Conservation (phyloP, 1,140 invertebrate genomes). For the Drosophila ogumai region DNA sequence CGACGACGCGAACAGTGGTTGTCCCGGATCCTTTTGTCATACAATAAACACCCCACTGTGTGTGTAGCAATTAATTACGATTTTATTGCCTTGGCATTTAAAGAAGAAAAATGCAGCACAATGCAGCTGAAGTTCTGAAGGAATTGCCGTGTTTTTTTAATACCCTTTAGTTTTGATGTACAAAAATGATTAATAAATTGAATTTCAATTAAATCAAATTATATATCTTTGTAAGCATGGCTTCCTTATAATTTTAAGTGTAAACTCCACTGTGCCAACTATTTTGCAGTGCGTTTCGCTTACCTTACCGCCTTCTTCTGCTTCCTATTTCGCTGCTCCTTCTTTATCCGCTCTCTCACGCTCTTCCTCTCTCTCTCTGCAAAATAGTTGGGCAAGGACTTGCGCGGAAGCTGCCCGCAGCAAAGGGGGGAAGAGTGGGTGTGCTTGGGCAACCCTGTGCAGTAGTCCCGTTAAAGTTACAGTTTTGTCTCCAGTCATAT, state of each 20-base stretch:
- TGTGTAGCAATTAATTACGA: constrained; percentile 11
- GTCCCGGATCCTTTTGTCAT: constrained; percentile 7
- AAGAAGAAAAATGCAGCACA: background rate
- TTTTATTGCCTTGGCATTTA: constrained; percentile 6
- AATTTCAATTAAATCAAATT: background rate
- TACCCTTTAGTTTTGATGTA: no score
- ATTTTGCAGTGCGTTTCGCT: constrained; percentile 12
- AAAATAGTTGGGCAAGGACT: constrained; percentile 62
- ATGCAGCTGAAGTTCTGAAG: background rate
- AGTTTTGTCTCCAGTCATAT: constrained; percentile 51
- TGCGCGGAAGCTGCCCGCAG: constrained; percentile 70
- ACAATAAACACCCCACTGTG: constrained; percentile 17
- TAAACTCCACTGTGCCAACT: constrained; percentile 24
- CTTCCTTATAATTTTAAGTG: background rate
- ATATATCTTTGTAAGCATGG: background rate
- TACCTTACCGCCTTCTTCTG: constrained; percentile 1
- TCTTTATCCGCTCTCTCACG: background rate
- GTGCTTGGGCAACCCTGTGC: constrained; percentile 23
- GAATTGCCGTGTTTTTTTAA: background rate
- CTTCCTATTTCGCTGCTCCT: constrained; percentile 9
- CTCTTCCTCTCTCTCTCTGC: constrained; percentile 1
- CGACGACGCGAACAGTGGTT: constrained; percentile 57
- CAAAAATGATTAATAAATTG: background rate
- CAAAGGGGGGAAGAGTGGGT: background rate
- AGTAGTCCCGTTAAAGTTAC: constrained; percentile 7